These are phyloP conservation scores for Liopterus haemorrhoidalis DNA, from an alignment of 2,888 invertebrate genomes.

Conservation along the genomic window DNA sequence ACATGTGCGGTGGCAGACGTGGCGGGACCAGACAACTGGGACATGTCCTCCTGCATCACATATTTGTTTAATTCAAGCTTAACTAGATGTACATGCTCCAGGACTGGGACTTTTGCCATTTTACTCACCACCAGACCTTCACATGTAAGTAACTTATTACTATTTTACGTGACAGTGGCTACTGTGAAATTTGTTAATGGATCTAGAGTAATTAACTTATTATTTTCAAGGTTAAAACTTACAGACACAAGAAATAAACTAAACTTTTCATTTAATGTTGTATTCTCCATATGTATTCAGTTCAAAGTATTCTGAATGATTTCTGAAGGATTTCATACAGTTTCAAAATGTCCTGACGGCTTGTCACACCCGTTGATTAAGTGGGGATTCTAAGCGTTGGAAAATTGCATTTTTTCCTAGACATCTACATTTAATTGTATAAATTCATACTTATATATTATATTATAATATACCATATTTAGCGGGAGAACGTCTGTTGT, in stretches of 20 bases:
- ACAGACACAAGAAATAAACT: no score
- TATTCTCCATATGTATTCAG: background rate
- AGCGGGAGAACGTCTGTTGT: no score
- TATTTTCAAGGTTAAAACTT: background rate
- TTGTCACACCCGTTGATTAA: no score
- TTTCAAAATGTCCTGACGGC: no score
- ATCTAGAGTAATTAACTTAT: background rate
- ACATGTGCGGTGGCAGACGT: constrained; percentile 47
- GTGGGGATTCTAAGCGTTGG: no score
- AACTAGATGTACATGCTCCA: constrained; percentile 57
- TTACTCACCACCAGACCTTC: constrained; percentile 53
- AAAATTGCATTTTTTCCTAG: no score
- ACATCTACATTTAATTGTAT: no score
- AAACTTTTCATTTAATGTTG: no score
- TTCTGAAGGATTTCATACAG: no score
- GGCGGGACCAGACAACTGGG: constrained; percentile 55
- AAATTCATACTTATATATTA: no score
- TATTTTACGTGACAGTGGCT: background rate
- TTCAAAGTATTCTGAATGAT: background rate
- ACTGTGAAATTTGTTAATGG: background rate
- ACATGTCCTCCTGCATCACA: constrained; percentile 54
- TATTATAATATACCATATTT: no score
- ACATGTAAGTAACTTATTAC: constrained; percentile 44
- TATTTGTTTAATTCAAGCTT: constrained; percentile 47
- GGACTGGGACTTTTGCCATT: constrained; percentile 58